A percentile compares a stretch with the other conserved stretches of the same genome.
phyloP scores from a whole-genome alignment of 1,140 invertebrate genomes.

The Apis laboriosa region DNA sequence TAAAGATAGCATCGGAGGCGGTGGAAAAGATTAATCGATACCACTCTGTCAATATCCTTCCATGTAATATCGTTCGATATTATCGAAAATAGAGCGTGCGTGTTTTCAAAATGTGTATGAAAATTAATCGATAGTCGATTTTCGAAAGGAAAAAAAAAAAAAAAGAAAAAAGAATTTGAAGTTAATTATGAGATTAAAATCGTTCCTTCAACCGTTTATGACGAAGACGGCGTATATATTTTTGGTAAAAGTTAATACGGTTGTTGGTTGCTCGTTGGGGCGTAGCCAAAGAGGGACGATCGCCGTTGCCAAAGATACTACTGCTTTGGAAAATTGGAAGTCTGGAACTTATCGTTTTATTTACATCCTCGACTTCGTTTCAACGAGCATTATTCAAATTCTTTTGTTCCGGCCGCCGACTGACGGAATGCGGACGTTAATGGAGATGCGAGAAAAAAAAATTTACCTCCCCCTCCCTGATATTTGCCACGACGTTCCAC shows the following conservation, averaged over 20 bases:
- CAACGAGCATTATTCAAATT: conserved; percentile 44
- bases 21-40: neutral
- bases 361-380: conserved; percentile 53
- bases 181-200: too few relatives aligned
- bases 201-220: neutral
- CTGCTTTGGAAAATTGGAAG: conserved; percentile 24
- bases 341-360: conserved; percentile 58
- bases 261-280: conserved; percentile 28
- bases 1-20: neutral
- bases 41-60: neutral
- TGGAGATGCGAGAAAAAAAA: neutral
- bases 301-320: conserved; percentile 29
- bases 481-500: too few relatives aligned
- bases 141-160: too few relatives aligned
- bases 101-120: too few relatives aligned
- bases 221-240: neutral
- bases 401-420: neutral
- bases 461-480: neutral
- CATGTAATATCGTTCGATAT: too few relatives aligned
- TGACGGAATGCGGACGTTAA: conserved; percentile 13
- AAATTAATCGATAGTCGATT: too few relatives aligned
- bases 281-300: conserved; percentile 45
- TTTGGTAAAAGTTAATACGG: conserved; percentile 12
- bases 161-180: too few relatives aligned
- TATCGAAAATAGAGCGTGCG: too few relatives aligned